Evolutionary conservation across 37 sponge, comb jelly and placozoan species (phyloP).

Genomic region (Halisarca cf. caerulea): DNA sequence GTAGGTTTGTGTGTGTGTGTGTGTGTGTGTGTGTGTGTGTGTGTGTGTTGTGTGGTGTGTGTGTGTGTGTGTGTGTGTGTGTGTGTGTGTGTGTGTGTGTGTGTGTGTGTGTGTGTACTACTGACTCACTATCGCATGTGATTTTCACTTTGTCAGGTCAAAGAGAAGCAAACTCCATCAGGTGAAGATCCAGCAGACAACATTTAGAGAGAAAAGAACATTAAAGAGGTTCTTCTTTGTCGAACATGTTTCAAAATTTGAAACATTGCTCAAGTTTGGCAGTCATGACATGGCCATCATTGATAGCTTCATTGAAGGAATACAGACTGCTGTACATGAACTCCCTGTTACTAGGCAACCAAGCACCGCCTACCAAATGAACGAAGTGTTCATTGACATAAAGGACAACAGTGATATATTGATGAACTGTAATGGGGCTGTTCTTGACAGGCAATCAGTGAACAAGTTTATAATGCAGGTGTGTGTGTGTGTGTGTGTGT

Average conservation of each 20-base stretch:
- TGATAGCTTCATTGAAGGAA: slow-evolving; percentile 56
- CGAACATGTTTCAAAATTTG: slow-evolving; percentile 66
- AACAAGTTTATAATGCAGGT: slow-evolving; percentile 80
- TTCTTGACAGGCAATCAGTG: slow-evolving; percentile 71
- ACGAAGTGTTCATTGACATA: slow-evolving; percentile 89
- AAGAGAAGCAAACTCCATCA: slow-evolving; percentile 71
- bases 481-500: slow-evolving; percentile 15
- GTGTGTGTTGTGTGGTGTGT: too few relatives aligned
- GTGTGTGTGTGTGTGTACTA: neutral
- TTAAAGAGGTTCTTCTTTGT: slow-evolving; percentile 72
- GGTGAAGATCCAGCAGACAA: slow-evolving; percentile 59
- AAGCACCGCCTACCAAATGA: slow-evolving; percentile 79
- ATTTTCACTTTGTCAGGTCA: neutral
- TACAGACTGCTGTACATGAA: slow-evolving; percentile 74
- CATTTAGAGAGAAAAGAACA: slow-evolving; percentile 65
- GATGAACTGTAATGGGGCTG: slow-evolving; percentile 92
- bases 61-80: neutral
- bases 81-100: neutral
- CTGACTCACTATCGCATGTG: neutral
- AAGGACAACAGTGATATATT: slow-evolving; percentile 78
- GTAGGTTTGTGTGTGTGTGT: neutral
- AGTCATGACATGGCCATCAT: slow-evolving; percentile 59
- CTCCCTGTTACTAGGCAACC: slow-evolving; percentile 71
- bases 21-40: too few relatives aligned
- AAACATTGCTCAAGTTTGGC: slow-evolving; percentile 76